phyloP scores from a whole-genome alignment of 2,888 invertebrate genomes.

The Nephrotoma flavescens region DNA sequence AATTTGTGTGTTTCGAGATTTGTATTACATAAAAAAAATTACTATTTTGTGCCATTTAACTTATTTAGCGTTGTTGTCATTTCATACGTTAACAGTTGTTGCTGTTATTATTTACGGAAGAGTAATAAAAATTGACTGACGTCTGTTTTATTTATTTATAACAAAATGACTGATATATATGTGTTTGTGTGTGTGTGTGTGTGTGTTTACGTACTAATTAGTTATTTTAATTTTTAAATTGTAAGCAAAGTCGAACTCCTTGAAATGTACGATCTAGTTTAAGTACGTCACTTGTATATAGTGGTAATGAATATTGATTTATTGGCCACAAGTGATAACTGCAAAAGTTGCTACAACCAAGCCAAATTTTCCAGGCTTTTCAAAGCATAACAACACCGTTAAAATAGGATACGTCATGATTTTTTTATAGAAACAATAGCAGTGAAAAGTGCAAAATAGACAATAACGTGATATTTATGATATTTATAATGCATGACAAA shows the following conservation, averaged over 20 bases:
- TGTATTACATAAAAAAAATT: not conserved
- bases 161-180: not conserved
- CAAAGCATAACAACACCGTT: too few species aligned
- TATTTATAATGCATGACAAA: too few species aligned
- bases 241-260: not conserved
- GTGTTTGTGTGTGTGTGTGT: not conserved
- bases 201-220: not conserved
- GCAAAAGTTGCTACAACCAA: too few species aligned
- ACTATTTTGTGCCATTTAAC: not conserved
- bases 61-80: not conserved
- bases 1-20: not conserved
- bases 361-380: too few species aligned
- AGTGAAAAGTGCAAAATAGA: too few species aligned
- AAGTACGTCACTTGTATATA: not conserved
- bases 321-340: too few species aligned
- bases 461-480: too few species aligned
- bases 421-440: too few species aligned
- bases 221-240: not conserved
- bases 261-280: not conserved
- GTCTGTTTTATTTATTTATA: not conserved
- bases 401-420: too few species aligned
- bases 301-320: too few species aligned
- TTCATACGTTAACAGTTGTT: not conserved
- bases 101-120: not conserved
- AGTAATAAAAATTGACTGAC: not conserved